Base-by-base conservation (phyloP, 2,888 invertebrate species). In the Noctua comes region DNA sequence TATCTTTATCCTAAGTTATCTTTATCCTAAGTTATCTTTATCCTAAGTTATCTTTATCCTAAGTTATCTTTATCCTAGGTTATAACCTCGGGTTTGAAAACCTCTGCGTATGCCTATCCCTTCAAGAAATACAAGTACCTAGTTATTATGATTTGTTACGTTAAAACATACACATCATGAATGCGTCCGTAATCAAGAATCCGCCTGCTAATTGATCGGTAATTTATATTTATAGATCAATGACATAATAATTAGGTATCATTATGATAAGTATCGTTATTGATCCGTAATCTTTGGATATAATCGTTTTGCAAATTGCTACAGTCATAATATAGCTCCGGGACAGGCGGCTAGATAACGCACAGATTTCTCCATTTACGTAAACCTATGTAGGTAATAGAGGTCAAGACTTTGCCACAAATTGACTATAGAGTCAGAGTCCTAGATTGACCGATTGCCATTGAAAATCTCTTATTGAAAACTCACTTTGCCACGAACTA, bases 161-260 rank as follows among this genome's bases (percentile, higher is more conserved):
- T 1, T 24, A 62, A 71, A 40, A 54, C n/a, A 57, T n/a, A 46
- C 36, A 27, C 24, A 6, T 31, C 31, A 16, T 31, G 1, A 64
- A 16, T 46, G 13, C 16, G 0, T 5, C 21, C 43, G 16, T 66
- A 18, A 74, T 66, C 66, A 40, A 77, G 31, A 57, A 74, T 57
- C 65, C 46, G 46, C 8, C n/a, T 24, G 21, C 48, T 4, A 24
- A 40, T n/a, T 57, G n/a, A 27, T 48, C 18, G 68, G 46, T 64
- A 31, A 72, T 36, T 40, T 36, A 73, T 77, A 77, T 68, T 77
- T 75, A 62, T 68, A 75, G 31, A 31, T 18, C 48, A n/a, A n/a
- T 77, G 76, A 68, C 75, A 48, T 77, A 66, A n/a, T 68, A 24
- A 11, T 51, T 43, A 43, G 16, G 18, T 75, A 27, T 73, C 18